Percentiles rank a stretch among this genome's conserved stretches.
phyloP scores from a whole-genome alignment of 2,113 vertebrate genomes.

The Blennius ocellaris region DNA sequence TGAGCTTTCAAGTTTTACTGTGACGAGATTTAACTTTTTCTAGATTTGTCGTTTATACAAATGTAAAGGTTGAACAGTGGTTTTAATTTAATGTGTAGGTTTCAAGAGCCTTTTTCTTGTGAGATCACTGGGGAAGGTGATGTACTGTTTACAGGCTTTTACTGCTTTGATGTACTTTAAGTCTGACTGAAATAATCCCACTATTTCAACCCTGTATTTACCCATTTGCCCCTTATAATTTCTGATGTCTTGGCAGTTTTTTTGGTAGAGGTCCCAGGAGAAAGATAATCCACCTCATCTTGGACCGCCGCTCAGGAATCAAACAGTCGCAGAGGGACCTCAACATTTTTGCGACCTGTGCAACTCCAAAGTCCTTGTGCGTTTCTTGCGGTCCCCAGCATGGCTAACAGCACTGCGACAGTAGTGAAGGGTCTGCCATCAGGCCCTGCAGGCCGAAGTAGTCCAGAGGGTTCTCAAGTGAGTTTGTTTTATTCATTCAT shows the following conservation, averaged over 20 bases:
- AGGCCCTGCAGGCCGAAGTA: conserved; percentile 86
- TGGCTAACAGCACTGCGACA: conserved; percentile 93
- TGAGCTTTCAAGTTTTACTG: too few species aligned
- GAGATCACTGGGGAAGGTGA: too few species aligned
- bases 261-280: conserved; percentile 24
- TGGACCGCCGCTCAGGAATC: conserved; percentile 10
- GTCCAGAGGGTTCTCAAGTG: conserved; percentile 96
- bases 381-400: conserved; percentile 84
- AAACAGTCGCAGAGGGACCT: background rate
- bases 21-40: too few species aligned
- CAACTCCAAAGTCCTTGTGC: conserved; percentile 84
- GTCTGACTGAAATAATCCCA: too few species aligned
- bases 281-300: conserved; percentile 24
- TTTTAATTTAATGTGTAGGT: too few species aligned
- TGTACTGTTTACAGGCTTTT: too few species aligned
- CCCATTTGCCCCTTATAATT: accelerated
- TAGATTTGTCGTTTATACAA: too few species aligned
- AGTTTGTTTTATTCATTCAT: background rate
- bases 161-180: too few species aligned
- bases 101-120: too few species aligned
- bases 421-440: conserved; percentile 83
- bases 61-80: too few species aligned
- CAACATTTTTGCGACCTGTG: conserved; percentile 55
- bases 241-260: conserved; percentile 31
- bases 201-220: background rate